These are phyloP conservation scores for Amphipoea lucens DNA, from an alignment of 2,888 invertebrate genomes.

Conservation along the genomic window DNA sequence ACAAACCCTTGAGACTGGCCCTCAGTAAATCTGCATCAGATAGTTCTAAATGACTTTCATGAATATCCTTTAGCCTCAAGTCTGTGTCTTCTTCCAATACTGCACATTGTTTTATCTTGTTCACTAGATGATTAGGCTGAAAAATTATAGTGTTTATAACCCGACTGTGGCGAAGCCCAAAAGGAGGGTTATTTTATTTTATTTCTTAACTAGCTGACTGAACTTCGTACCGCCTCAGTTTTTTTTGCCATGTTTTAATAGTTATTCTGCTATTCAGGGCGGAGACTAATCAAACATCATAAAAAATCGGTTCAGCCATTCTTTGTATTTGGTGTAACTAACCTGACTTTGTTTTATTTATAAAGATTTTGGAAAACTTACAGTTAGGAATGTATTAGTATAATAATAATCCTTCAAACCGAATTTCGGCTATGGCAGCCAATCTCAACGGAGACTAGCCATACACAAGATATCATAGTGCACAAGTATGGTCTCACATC, in stretches of 20 bases:
- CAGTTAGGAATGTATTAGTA: not conserved
- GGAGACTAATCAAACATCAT: too few relatives aligned
- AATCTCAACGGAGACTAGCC: too few relatives aligned
- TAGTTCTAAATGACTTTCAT: constrained; percentile 92
- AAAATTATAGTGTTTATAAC: constrained; percentile 65
- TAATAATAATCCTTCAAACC: not conserved
- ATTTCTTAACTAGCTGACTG: not conserved
- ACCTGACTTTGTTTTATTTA: too few relatives aligned
- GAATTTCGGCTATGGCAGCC: too few relatives aligned
- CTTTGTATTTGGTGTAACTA: too few relatives aligned
- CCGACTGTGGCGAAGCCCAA: too few relatives aligned
- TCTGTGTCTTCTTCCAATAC: constrained; percentile 94
- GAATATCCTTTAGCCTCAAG: constrained; percentile 92
- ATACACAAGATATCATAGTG: too few relatives aligned
- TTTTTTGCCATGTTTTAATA: too few relatives aligned
- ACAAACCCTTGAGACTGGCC: constrained; percentile 94
- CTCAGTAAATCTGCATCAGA: constrained; percentile 95
- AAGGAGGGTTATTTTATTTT: not conserved
- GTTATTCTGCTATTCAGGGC: too few relatives aligned
- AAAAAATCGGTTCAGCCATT: too few relatives aligned
- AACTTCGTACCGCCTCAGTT: too few relatives aligned
- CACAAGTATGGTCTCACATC: too few relatives aligned
- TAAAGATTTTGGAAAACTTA: not conserved
- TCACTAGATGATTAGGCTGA: constrained; percentile 93
- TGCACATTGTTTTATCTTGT: constrained; percentile 94